phyloP scores from a whole-genome alignment of 2,797 vertebrate species.

The Anomalospiza imberbis region DNA sequence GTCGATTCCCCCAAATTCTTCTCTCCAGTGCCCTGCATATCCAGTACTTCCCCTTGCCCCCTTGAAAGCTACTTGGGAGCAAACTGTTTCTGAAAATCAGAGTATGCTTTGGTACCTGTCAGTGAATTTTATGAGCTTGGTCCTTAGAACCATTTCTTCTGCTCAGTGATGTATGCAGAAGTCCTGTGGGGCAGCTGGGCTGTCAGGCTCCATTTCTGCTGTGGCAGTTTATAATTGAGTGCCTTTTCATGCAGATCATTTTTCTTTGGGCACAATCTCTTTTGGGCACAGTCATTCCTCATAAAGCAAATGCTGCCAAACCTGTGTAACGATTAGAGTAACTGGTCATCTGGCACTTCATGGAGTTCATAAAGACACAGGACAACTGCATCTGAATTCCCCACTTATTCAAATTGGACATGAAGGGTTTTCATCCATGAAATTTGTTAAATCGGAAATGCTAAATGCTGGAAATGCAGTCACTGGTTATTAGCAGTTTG shows the following conservation, averaged over 20 bases:
- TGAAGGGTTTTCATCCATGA: not conserved
- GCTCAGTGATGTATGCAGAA: not conserved
- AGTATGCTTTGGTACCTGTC: not conserved
- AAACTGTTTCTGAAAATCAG: not conserved
- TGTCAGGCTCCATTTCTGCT: slow-evolving; percentile 30
- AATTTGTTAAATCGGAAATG: not conserved
- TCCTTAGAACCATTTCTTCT: not conserved
- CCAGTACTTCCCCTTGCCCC: not conserved
- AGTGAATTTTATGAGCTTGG: not conserved
- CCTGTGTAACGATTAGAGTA: not conserved
- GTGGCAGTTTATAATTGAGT: slow-evolving; percentile 47
- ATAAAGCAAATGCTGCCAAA: slow-evolving; percentile 35
- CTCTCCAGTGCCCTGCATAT: not conserved
- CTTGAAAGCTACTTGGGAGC: not conserved
- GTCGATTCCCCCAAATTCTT: not conserved
- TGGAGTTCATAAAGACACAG: not conserved
- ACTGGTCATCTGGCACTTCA: slow-evolving; percentile 23
- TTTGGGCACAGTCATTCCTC: slow-evolving; percentile 14
- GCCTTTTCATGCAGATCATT: slow-evolving; percentile 51
- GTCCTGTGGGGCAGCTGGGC: not conserved
- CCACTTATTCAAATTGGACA: not conserved
- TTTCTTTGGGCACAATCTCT: slow-evolving; percentile 26
- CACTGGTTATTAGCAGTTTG: not conserved
- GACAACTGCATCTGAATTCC: not conserved
- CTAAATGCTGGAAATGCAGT: not conserved